Evolutionary conservation across 2,797 vertebrate species (phyloP).

Genomic region (Protonibea diacanthus): DNA sequence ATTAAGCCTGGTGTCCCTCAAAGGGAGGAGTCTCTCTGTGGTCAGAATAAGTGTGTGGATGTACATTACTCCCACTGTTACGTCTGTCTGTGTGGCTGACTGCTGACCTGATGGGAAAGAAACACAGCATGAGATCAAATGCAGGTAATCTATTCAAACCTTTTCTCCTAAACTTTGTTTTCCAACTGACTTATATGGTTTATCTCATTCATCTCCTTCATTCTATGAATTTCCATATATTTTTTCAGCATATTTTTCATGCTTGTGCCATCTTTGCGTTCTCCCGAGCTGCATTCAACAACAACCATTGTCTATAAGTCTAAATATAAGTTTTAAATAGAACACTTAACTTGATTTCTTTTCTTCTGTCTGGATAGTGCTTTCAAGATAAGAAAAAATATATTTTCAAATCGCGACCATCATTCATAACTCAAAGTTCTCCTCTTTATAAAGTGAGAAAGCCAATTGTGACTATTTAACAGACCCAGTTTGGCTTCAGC

Average conservation of each 20-base stretch:
- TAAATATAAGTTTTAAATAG: background rate
- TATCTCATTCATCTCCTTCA: background rate
- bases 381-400: background rate
- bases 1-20: conserved; percentile 58
- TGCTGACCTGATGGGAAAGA: conserved; percentile 47
- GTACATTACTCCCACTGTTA: background rate
- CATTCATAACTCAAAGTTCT: background rate
- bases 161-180: background rate
- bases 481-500: background rate
- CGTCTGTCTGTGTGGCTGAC: conserved; percentile 13
- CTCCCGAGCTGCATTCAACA: background rate
- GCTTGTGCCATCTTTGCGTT: background rate
- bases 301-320: background rate
- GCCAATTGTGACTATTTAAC: background rate
- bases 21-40: conserved; percentile 63
- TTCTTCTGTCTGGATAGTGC: background rate
- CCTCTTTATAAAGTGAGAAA: background rate
- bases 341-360: background rate
- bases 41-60: conserved; percentile 36
- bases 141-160: conserved; percentile 62
- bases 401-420: background rate
- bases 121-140: conserved; percentile 63
- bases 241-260: background rate
- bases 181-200: background rate
- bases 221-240: background rate